Evolutionary conservation across 2,797 vertebrate species (phyloP).

Genomic region (Lepus townsendii): DNA sequence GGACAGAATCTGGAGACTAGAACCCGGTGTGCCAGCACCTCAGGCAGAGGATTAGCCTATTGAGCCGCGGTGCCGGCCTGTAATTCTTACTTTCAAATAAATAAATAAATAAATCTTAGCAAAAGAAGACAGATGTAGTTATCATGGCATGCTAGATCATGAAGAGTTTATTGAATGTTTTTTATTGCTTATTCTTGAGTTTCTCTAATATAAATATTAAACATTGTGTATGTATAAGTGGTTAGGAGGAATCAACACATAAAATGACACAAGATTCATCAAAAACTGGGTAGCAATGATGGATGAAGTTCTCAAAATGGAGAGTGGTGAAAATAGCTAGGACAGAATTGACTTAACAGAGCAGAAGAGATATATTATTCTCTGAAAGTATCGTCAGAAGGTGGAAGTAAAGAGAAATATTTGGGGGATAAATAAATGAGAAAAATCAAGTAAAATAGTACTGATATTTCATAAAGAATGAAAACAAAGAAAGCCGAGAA

Average conservation of each 20-base stretch:
- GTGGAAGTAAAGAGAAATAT: background rate
- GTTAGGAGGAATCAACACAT: background rate
- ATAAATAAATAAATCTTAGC: too few relatives aligned
- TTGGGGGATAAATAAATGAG: background rate
- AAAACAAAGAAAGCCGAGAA: background rate
- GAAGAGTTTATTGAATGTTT: background rate
- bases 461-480: conserved; percentile 18
- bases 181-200: background rate
- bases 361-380: background rate
- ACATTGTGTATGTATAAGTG: background rate
- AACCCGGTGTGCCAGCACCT: too few relatives aligned
- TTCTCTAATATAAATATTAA: conserved; percentile 31
- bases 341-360: background rate
- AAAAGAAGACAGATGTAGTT: background rate
- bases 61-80: too few relatives aligned
- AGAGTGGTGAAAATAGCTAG: background rate
- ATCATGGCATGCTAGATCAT: background rate
- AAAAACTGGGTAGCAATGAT: conserved; percentile 5
- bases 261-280: background rate
- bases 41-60: too few relatives aligned
- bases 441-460: background rate
- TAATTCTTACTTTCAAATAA: too few relatives aligned
- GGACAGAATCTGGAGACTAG: too few relatives aligned
- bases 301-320: background rate
- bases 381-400: background rate